Base-by-base conservation (phyloP, 2,888 invertebrate genomes). In the Drosophila aldrichi region DNA sequence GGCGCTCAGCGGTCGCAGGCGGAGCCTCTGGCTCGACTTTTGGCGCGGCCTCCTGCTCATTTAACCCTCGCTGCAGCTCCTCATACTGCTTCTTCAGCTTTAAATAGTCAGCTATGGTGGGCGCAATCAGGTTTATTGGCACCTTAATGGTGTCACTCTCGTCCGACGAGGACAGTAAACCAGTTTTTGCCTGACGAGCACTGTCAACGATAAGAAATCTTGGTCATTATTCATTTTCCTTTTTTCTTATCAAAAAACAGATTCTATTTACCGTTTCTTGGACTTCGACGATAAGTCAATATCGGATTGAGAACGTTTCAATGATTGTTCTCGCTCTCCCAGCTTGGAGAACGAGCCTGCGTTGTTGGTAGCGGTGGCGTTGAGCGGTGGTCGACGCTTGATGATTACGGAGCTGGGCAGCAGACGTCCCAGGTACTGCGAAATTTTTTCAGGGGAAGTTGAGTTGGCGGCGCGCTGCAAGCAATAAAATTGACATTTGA, bases 221-320 rank as follows among this genome's bases (percentile, higher is more conserved):
- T 22, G 25, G 46, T 14, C 4, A 14, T 14, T 14, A 38, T 38
- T 16, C 8, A 2, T 7, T 16, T 6, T 5, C 3, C 5, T 16
- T n/a, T 18, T 9, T 34, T 22, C 8, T 8, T 12, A 3, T n/a
- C 7, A 0, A 5, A 65, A 8, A 1, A 3, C 6, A 18, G 32
- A 7, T 34, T 32, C 18, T 6, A 3, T 56, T 60, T 62, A 90
- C 90, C 80, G 78, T 61, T 77, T 65, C 38, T 86, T 89, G 49
- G 81, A 85, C 36, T 79, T 86, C 0, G 89, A 82, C 2, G 90
- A 87, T 6, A 85, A 54, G 0, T 82, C 84, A 56, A 90, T 76
- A 51, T 83, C 87, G 0, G 91, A 83, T 12, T 75, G 80, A 65
- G 91, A 38, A 2, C 63, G 70, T 10, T 44, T 32, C 5, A 62